Conservation (phyloP, 2,797 vertebrate genomes). For the Kryptopterus vitreolus region DNA sequence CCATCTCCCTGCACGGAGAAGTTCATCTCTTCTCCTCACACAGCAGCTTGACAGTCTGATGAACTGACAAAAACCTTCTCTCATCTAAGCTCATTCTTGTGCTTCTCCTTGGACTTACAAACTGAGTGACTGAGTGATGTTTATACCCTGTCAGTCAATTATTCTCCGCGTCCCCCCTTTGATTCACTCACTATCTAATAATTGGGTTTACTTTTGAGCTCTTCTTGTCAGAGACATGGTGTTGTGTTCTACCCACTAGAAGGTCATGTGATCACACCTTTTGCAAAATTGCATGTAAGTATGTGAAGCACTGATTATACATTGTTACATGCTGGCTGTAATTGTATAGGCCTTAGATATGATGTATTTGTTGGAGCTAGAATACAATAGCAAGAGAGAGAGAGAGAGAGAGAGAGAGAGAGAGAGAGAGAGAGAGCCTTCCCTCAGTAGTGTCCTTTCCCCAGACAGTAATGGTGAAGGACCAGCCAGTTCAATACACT, state of each 20-base stretch:
- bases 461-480: constrained; percentile 60
- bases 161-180: constrained; percentile 40
- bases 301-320: not conserved
- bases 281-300: not conserved
- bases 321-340: not conserved
- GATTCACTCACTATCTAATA: constrained; percentile 37
- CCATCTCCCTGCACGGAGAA: constrained; percentile 74
- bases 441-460: constrained; percentile 66
- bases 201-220: constrained; percentile 38
- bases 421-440: constrained; percentile 51
- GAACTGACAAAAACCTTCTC: constrained; percentile 77
- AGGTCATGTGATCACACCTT: not conserved
- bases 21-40: constrained; percentile 74
- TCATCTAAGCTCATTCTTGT: constrained; percentile 42
- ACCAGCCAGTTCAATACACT: constrained; percentile 66
- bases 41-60: constrained; percentile 74
- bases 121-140: constrained; percentile 67
- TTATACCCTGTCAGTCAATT: constrained; percentile 47
- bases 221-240: constrained; percentile 19
- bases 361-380: not conserved
- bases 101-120: constrained; percentile 68
- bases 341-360: constrained; percentile 6
- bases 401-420: constrained; percentile 61
- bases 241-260: constrained; percentile 17
- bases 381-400: constrained; percentile 31